A percentile compares a stretch with the other conserved stretches of the same genome.
phyloP scores from a whole-genome alignment of 2,797 vertebrate genomes.

The Squalus acanthias region DNA sequence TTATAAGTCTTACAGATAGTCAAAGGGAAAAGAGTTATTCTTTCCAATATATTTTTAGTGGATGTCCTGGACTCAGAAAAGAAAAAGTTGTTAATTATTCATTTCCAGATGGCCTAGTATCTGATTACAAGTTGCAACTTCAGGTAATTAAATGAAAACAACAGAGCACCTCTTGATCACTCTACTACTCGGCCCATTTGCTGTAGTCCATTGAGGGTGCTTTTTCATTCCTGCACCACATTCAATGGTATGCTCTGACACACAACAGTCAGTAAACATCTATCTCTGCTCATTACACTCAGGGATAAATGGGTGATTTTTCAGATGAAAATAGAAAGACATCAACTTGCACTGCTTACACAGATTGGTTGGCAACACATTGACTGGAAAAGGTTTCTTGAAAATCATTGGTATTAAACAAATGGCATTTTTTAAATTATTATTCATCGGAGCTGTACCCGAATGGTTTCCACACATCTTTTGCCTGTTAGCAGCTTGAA shows the following conservation, averaged over 20 bases:
- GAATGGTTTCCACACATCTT: not conserved
- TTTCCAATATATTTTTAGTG: not conserved
- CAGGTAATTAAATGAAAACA: not conserved
- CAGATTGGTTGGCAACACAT: not conserved
- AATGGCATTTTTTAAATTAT: not conserved
- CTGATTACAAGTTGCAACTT: not conserved
- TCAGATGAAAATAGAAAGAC: not conserved
- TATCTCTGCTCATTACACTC: not conserved
- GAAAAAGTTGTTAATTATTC: constrained; percentile 15
- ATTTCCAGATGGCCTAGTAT: not conserved
- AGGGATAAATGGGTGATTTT: not conserved
- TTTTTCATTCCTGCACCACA: not conserved
- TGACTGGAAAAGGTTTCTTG: too few relatives aligned
- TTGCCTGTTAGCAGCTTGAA: not conserved
- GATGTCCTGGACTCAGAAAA: not conserved
- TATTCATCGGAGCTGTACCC: not conserved
- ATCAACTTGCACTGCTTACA: not conserved
- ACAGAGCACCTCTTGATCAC: not conserved
- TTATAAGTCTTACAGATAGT: not conserved
- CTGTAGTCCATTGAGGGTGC: not conserved
- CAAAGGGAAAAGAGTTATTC: not conserved
- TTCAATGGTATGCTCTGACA: not conserved
- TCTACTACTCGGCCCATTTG: not conserved
- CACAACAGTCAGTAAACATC: not conserved
- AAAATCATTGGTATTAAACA: not conserved